Percentiles rank a stretch among this genome's conserved stretches.
phyloP scores from a whole-genome alignment of 2,888 invertebrate genomes.

The Leptinotarsa rubiginosa region DNA sequence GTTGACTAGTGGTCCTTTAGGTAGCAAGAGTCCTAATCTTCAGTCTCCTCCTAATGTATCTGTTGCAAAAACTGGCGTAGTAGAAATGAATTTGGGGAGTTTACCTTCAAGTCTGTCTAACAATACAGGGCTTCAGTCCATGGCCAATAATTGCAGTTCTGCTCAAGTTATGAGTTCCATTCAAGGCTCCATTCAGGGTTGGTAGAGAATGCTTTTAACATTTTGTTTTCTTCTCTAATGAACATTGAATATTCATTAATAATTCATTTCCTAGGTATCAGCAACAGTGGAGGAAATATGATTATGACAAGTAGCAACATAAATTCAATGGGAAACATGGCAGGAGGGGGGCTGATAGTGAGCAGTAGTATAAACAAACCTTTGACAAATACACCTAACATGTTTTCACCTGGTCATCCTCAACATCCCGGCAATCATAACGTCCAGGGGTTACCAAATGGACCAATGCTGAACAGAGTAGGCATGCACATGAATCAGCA shows the following conservation, averaged over 20 bases:
- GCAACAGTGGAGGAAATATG: conserved; percentile 78
- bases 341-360: conserved; percentile 78
- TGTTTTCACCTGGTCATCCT: conserved; percentile 72
- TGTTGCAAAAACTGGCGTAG: conserved; percentile 74
- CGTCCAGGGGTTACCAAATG: conserved; percentile 80
- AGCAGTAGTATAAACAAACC: conserved; percentile 83
- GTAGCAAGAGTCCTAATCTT: conserved; percentile 85
- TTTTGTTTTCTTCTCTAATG: too few species aligned
- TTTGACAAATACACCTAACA: conserved; percentile 69
- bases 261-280: conserved; percentile 59
- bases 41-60: conserved; percentile 89
- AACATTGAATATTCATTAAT: not conserved
- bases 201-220: not conserved
- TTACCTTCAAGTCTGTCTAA: conserved; percentile 70
- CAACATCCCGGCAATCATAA: conserved; percentile 56
- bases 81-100: conserved; percentile 73
- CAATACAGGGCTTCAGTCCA: conserved; percentile 67
- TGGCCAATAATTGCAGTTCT: conserved; percentile 77
- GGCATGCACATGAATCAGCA: conserved; percentile 66
- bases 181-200: conserved; percentile 70
- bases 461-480: conserved; percentile 76
- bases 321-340: conserved; percentile 77
- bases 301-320: conserved; percentile 83
- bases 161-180: conserved; percentile 78
- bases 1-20: conserved; percentile 80